phyloP scores from a whole-genome alignment of 2,797 vertebrate species.

The Eutrigla gurnardus region DNA sequence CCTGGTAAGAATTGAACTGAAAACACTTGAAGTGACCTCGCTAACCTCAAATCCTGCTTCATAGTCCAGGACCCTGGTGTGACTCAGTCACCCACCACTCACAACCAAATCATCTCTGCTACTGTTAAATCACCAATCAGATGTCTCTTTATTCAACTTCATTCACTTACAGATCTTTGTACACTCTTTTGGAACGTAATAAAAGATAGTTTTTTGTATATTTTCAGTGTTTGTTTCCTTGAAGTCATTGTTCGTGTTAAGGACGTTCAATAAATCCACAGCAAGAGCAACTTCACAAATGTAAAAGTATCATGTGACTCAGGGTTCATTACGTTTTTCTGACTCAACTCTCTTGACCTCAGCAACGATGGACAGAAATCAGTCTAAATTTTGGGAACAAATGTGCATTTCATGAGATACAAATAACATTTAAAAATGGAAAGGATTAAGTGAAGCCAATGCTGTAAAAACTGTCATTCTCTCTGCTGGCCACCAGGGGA shows the following conservation, averaged over 20 bases:
- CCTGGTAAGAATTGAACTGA: no score
- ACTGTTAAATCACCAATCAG: background rate
- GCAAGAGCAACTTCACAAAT: background rate
- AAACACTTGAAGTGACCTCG: no score
- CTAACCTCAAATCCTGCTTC: no score
- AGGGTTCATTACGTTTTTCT: background rate
- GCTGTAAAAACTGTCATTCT: no score
- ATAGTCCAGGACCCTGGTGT: no score
- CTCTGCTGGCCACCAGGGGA: no score
- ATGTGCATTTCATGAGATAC: background rate
- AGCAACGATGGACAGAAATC: background rate
- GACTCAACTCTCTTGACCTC: background rate
- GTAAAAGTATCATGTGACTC: background rate
- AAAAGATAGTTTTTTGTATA: slow-evolving; percentile 37
- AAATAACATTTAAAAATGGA: no score
- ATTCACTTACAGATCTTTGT: background rate
- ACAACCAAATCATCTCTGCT: no score
- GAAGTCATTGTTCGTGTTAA: background rate
- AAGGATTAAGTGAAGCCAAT: no score
- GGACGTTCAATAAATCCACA: background rate
- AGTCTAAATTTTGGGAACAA: background rate
- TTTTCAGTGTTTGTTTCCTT: slow-evolving; percentile 10
- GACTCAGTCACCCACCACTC: no score
- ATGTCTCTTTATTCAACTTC: background rate
- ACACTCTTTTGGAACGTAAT: slow-evolving; percentile 38